A percentile compares a stretch with the other conserved stretches of the same genome.
phyloP scores from a whole-genome alignment of 2,113 vertebrate genomes.

The Neotoma lepida region DNA sequence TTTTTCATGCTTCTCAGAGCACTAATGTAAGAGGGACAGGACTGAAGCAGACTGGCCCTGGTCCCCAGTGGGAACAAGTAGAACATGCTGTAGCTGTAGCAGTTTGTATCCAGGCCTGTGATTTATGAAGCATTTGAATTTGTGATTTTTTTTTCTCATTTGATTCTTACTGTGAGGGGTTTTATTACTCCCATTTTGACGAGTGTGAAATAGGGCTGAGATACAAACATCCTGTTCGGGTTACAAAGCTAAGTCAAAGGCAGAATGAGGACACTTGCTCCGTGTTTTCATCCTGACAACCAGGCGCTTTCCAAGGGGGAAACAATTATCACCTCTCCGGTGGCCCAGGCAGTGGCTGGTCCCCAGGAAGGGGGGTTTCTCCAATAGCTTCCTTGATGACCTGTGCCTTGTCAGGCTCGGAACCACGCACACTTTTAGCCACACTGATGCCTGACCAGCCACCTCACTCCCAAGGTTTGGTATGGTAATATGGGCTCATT shows the following conservation, averaged over 20 bases:
- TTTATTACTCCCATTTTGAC: conserved; percentile 46
- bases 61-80: neutral
- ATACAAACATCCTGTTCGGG: neutral
- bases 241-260: conserved; percentile 23
- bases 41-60: neutral
- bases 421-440: neutral
- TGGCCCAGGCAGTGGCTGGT: conserved; percentile 14
- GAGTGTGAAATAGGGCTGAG: conserved; percentile 15
- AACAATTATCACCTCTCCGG: conserved; percentile 68
- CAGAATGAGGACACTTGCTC: neutral
- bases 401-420: neutral
- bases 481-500: too few species aligned
- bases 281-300: conserved; percentile 39
- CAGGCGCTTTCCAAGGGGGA: neutral
- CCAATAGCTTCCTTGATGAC: neutral
- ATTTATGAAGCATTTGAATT: conserved; percentile 33
- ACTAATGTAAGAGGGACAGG: neutral
- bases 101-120: neutral
- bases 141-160: neutral
- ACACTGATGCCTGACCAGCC: neutral
- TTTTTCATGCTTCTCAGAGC: neutral
- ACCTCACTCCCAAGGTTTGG: neutral
- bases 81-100: neutral
- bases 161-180: neutral
- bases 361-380: neutral